Evolutionary conservation across 2,797 vertebrate species (phyloP), one percentile per base, ranked within the genome.

Genomic region (Mormyrus hasselquistii): DNA sequence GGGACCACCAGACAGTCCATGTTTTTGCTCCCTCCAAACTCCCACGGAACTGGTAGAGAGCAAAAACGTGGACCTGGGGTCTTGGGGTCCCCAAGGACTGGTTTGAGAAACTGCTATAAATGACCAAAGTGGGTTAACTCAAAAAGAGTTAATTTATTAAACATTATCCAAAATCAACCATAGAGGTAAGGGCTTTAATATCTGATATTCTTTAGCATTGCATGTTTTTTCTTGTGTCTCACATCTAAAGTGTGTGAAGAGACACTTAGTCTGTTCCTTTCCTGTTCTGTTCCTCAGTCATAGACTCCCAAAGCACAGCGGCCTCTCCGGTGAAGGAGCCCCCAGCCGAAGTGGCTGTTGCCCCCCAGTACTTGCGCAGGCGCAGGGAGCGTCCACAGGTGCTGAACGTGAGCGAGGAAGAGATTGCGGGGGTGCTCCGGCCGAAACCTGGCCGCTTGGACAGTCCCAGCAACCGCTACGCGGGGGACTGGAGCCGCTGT

Each of bases 381-480:
- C 97, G 97, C 91, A 97, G 96, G 90, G 98, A 97, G 94, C 98
- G 97, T 50, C 97, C 97, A 55, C 96, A 97, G 89, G 94, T 98
- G 92, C 93, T 99, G 91, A 98, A 98, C 91, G 94, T 99, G 90
- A 96, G 93, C 0, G 53, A 95, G 3, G 87, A 93, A 0, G 97
- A 97, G 88, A 93, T 97, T 89, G 94, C 92, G 0, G 96, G 97
- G 0, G 95, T 99, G 19, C 95, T 99, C 88, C 95, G 99, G 76
- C 96, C 97, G 2, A 95, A 95, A 88, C 95, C 96, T 0, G 96
- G 96, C 0, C 96, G 97, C 0, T 92, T 99, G 29, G 98, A 99
- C 94, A 99, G 99, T 92, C 98, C 98, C 0, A 99, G 98, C 94
- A 99, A 99, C 94, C 98, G 98, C 88, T 99, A 99, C 0, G 98